Evolutionary conservation across 2,888 invertebrate species (phyloP).

Genomic region (Leptogaster cylindrica): DNA sequence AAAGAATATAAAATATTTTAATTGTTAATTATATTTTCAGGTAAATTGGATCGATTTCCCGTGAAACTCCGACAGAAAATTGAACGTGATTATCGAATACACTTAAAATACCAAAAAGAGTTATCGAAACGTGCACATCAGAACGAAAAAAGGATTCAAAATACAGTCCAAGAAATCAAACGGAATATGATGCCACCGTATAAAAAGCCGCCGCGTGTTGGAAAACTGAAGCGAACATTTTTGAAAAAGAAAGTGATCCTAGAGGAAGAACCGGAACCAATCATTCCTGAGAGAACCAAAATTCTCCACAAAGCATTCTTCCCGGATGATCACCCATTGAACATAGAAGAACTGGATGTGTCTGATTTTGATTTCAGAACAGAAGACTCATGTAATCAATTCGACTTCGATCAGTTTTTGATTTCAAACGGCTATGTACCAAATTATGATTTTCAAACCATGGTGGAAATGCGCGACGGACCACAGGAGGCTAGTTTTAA

Average conservation of each 20-base stretch:
- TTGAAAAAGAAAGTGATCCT: constrained; percentile 51
- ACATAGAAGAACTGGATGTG: constrained; percentile 46
- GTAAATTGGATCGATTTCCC: constrained; percentile 55
- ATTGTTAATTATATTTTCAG: constrained; percentile 45
- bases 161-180: constrained; percentile 56
- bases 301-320: constrained; percentile 57
- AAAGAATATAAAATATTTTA: no score
- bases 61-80: constrained; percentile 48
- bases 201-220: constrained; percentile 51
- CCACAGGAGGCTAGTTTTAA: constrained; percentile 53
- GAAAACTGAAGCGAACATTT: constrained; percentile 53
- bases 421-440: constrained; percentile 58
- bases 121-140: constrained; percentile 55
- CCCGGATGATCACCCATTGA: background rate
- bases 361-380: constrained; percentile 9
- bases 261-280: constrained; percentile 44
- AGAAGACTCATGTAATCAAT: constrained; percentile 56
- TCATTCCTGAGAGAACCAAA: constrained; percentile 54
- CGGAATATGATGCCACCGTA: constrained; percentile 57
- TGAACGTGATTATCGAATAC: constrained; percentile 53
- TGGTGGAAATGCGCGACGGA: constrained; percentile 57
- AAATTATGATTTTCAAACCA: constrained; percentile 59
- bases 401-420: constrained; percentile 60
- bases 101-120: constrained; percentile 51
- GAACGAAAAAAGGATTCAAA: constrained; percentile 56